Percentiles rank a stretch among this genome's conserved stretches.
These are phyloP conservation scores for Oxyteleia sp. DNA, from an alignment of 2,888 invertebrate genomes.

Conservation along the genomic window DNA sequence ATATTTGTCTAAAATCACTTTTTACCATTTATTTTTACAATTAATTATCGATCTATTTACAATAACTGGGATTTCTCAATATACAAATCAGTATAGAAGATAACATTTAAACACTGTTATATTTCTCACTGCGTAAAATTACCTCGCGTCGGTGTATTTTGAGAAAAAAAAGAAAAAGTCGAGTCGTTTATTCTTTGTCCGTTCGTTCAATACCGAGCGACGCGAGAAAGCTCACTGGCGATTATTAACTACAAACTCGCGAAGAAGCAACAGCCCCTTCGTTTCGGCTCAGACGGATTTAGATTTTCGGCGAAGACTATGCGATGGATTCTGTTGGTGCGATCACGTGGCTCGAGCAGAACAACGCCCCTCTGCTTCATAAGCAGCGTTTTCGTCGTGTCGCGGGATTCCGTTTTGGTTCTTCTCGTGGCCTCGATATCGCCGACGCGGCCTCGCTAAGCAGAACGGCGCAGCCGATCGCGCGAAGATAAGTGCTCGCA, in stretches of 20 bases:
- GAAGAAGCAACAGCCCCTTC: slow-evolving; percentile 78
- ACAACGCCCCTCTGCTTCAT: slow-evolving; percentile 57
- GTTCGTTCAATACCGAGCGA: slow-evolving; percentile 60
- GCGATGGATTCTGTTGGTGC: slow-evolving; percentile 83
- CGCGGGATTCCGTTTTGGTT: slow-evolving; percentile 19
- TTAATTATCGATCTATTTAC: too few species aligned
- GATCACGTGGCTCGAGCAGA: slow-evolving; percentile 79
- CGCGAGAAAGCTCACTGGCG: slow-evolving; percentile 79
- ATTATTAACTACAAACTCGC: slow-evolving; percentile 83
- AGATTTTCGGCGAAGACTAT: slow-evolving; percentile 85
- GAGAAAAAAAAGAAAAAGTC: neutral
- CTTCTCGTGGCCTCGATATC: slow-evolving; percentile 56
- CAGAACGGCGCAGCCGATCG: slow-evolving; percentile 30
- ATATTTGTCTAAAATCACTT: too few species aligned
- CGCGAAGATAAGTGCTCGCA: slow-evolving; percentile 22
- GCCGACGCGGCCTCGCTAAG: slow-evolving; percentile 34
- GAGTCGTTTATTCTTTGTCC: neutral
- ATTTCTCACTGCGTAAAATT: neutral
- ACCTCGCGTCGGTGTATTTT: neutral
- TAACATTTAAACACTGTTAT: too few species aligned
- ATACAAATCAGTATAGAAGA: too few species aligned
- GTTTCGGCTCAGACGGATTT: slow-evolving; percentile 86
- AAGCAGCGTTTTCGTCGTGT: slow-evolving; percentile 41
- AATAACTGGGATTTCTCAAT: too few species aligned
- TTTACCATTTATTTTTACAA: too few species aligned